Base-by-base conservation (phyloP, 2,888 invertebrate genomes). In the Hydraecia micacea region DNA sequence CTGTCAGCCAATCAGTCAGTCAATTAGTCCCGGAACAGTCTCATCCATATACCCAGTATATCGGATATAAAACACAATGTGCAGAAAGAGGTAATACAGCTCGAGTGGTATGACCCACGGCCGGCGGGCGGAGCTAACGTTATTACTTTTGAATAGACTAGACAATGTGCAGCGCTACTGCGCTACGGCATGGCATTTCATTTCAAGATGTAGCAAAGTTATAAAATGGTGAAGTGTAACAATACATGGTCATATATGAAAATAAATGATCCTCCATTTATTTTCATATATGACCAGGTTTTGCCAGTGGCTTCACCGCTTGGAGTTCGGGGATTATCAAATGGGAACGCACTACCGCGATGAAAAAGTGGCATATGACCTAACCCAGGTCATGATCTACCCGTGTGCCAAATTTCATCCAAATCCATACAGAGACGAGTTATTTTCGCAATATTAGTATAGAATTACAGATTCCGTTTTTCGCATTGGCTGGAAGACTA, bases 111-210 rank as follows among this genome's bases (percentile, higher is more conserved):
- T 32, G 60, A 55, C 65, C 62, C 28, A 36, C 42, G 25, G 21
- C 42, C 42, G 25, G 21, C 42, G 28, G 66, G 68, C 36, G 25
- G 8, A 67, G 70, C 63, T 80, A 72, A 76, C 76, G 32, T 73
- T 84, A 75, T 73, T 84, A 70, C 66, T 80, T 76, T 70, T 66
- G 36, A 73, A 84, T 63, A 18, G 63, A 84, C n/a, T 36, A 76
- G 65, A 76, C 70, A 73, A 58, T 58, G 28, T 58, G n/a, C 68
- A 63, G 49, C 58, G 39, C 55, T 6, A 52, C 68, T 58, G 49
- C 58, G 39, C 55, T 6, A 52, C 18, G 49, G 71, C 39, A 52
- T 81, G 49, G 71, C 39, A 52, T 81, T 83, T 83, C 49, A 80
- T 80, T 73, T 63, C 62, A 52, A 83, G 62, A 81, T 71, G 71